Evolutionary conservation across 2,113 vertebrate genomes (phyloP).

Genomic region (Psittacula cyanocephala): DNA sequence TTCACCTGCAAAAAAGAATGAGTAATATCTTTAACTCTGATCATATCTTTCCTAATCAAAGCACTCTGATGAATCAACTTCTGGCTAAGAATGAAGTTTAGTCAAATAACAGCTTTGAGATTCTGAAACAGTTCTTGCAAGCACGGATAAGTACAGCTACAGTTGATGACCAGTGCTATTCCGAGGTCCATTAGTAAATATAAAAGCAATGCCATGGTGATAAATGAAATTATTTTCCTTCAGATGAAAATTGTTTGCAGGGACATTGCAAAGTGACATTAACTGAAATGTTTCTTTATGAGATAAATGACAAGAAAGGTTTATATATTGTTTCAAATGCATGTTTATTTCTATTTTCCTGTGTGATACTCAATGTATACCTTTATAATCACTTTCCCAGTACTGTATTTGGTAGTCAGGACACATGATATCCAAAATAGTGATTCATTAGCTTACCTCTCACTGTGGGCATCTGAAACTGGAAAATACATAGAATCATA

Average conservation of each 20-base stretch:
- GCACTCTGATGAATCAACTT: neutral
- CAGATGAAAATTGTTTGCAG: neutral
- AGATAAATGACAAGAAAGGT: neutral
- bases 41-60: neutral
- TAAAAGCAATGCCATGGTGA: neutral
- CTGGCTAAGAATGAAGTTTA: neutral
- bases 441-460: neutral
- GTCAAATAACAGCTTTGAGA: neutral
- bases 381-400: neutral
- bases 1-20: neutral
- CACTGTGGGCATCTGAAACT: neutral
- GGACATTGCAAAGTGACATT: neutral
- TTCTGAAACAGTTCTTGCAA: neutral
- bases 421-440: neutral
- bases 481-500: neutral
- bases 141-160: neutral
- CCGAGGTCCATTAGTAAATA: neutral
- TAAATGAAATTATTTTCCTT: conserved; percentile 26
- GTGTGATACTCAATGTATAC: neutral
- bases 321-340: neutral
- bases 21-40: neutral
- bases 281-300: neutral
- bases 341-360: neutral
- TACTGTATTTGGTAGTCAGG: neutral
- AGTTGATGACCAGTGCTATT: neutral